Evolutionary conservation across 2,797 vertebrate genomes (phyloP).

Genomic region (Acridotheres tristis): DNA sequence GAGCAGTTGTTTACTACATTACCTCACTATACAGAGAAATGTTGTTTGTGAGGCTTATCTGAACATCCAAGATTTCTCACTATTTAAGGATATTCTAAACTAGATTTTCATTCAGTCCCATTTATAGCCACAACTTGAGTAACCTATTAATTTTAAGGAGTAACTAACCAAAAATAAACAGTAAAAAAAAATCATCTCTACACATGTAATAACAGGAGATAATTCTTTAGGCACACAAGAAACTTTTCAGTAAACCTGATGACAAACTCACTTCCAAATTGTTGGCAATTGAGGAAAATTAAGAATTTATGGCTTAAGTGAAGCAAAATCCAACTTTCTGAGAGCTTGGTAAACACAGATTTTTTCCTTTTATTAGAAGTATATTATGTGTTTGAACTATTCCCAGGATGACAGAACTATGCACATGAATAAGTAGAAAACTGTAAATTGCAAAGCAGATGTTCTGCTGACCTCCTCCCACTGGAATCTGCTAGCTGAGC

Average conservation of each 20-base stretch:
- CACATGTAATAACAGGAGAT: neutral
- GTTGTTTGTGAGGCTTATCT: neutral
- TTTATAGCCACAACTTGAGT: neutral
- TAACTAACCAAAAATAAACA: slow-evolving; percentile 7
- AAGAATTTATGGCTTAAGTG: neutral
- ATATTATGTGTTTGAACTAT: neutral
- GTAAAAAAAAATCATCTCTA: neutral
- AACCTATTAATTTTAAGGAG: neutral
- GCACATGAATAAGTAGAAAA: slow-evolving; percentile 34
- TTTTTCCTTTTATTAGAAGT: neutral
- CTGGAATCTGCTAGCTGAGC: neutral
- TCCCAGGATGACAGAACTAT: neutral
- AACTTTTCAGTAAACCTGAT: neutral
- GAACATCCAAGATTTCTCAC: neutral
- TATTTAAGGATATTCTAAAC: neutral
- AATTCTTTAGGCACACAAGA: neutral
- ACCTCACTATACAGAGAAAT: neutral
- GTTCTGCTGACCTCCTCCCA: slow-evolving; percentile 13
- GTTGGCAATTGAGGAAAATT: neutral
- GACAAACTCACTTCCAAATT: neutral
- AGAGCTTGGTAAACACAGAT: neutral
- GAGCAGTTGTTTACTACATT: neutral
- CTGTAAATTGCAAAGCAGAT: slow-evolving; percentile 25
- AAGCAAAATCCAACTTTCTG: neutral
- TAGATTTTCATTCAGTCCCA: neutral